Evolutionary conservation across 1,140 invertebrate genomes (phyloP).

Genomic region (honey bee (Apis mellifera)): Amel_HAv3.1 CM009941.2:11427501-11428000

Average conservation of each 20-base stretch:
- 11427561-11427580: constrained; percentile 12
- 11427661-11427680: too few species aligned
- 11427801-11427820: too few species aligned
- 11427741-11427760: too few species aligned
- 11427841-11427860: too few species aligned
- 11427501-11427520: constrained; percentile 41
- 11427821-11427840: too few species aligned
- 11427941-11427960: not conserved
- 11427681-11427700: too few species aligned
- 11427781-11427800: too few species aligned
- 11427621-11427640: not conserved
- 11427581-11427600: not conserved
- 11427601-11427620: not conserved
- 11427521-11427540: constrained; percentile 52
- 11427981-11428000: not conserved
- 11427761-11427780: too few species aligned
- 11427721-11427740: too few species aligned
- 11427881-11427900: too few species aligned
- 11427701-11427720: too few species aligned
- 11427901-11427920: not conserved
- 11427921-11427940: not conserved
- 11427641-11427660: not conserved
- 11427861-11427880: too few species aligned
- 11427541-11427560: constrained; percentile 18
- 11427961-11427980: not conserved